Percentiles rank a stretch among this genome's conserved stretches.
These are phyloP conservation scores for Semnornis frantzii DNA, from an alignment of 2,113 vertebrate species.

Conservation along the genomic window DNA sequence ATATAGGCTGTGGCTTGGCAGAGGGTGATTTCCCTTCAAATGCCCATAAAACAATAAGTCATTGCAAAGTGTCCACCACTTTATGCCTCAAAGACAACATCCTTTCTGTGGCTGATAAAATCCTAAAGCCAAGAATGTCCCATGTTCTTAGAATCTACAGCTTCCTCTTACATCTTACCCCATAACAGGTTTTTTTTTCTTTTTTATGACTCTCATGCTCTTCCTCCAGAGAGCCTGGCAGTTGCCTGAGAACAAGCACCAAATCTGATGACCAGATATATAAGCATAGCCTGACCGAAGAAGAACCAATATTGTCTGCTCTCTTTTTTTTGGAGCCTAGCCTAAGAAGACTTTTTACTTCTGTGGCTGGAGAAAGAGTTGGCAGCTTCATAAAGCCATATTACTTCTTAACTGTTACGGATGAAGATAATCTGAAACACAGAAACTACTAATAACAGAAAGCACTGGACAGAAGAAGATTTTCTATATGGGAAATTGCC, in stretches of 20 bases:
- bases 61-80: background rate
- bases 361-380: background rate
- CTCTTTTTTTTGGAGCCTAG: background rate
- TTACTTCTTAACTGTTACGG: constrained; percentile 14
- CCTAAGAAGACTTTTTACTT: background rate
- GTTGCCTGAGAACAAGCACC: background rate
- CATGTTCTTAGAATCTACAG: background rate
- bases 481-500: constrained; percentile 32
- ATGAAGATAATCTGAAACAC: constrained; percentile 26
- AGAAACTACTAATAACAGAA: background rate
- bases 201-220: background rate
- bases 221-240: background rate
- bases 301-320: background rate
- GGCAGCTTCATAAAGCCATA: background rate
- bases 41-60: background rate
- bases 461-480: background rate
- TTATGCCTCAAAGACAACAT: constrained; percentile 30
- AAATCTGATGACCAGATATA: background rate
- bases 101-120: constrained; percentile 24
- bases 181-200: background rate
- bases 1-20: background rate
- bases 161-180: background rate
- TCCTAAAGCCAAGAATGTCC: background rate
- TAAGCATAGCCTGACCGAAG: background rate
- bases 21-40: constrained; percentile 8